Percentiles rank a stretch among this genome's conserved stretches.
Conservation (phyloP, 53 echinoderm and acorn worm genomes). For the Hippasteria phrygiana region DNA sequence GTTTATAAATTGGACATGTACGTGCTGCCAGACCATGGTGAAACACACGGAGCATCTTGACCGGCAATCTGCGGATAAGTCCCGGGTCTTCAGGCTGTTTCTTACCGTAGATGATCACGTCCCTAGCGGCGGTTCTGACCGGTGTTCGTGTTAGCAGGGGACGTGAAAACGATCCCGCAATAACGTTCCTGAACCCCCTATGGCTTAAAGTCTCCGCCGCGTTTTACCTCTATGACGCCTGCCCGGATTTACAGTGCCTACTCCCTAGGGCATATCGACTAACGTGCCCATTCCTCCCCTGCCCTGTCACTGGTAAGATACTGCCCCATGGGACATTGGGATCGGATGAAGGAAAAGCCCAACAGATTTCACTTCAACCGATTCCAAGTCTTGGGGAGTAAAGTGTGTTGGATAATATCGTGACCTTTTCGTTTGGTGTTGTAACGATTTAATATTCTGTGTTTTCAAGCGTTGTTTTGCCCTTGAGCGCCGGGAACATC, state of each 20-base stretch:
- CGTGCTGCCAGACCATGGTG: background rate
- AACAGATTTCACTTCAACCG: background rate
- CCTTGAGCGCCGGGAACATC: background rate
- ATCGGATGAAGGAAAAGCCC: background rate
- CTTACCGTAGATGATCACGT: background rate
- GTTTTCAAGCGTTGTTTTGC: background rate
- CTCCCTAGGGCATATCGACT: background rate
- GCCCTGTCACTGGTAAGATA: background rate
- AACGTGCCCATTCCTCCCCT: background rate
- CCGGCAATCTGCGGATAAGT: constrained; percentile 2
- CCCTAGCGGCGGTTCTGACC: background rate
- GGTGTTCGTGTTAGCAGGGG: constrained; percentile 1
- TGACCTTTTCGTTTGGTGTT: background rate
- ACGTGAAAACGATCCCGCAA: background rate
- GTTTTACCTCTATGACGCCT: background rate
- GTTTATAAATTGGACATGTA: background rate
- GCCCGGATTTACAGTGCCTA: background rate
- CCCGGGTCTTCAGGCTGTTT: background rate
- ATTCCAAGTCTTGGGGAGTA: too few species aligned
- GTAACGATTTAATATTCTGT: constrained; percentile 5
- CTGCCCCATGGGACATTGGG: background rate
- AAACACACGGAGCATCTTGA: background rate
- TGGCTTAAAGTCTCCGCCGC: background rate
- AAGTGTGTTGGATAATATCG: background rate
- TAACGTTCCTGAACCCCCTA: background rate